Base-by-base conservation (phyloP, 2,797 vertebrate genomes). In the Channallabes apus region DNA sequence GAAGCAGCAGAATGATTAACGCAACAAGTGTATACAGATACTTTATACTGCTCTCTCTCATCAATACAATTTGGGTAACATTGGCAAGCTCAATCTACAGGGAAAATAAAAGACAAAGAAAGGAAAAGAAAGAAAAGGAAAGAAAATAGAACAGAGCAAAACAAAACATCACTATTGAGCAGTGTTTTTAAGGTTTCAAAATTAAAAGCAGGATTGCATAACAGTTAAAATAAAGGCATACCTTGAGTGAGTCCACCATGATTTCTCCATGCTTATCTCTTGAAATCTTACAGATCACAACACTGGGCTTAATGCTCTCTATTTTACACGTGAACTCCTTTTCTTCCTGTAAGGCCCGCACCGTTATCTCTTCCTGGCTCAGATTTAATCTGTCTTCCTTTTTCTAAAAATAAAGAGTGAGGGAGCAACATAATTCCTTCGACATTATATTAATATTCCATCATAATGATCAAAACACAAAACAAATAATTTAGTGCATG, bases 11-110 rank as follows among this genome's bases (percentile, higher is more conserved):
- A 81, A 89, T 15, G 22, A 87, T 46, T 62, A 88, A 83, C 4
- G 18, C 62, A 0, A n/a, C 61, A 41, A 89, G n/a, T 14, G 61
- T 38, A 62, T 32, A 87, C 1, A 58, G 61, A 68, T 69, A 85
- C 0, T 38, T 17, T 7, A 9, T 4, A 84, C 0, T 0, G 67
- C 0, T n/a, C 0, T 0, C 7, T 0, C 80, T 1, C 0, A 93
- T 87, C 6, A 90, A 71, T 0, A 94, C 83, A 15, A 22, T 88
- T 27, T 87, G 20, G 0, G 12, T 81, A 71, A 90, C 71, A 22
- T 91, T 86, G 84, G 97, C 97, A 86, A 96, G 85, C 18, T n/a
- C 91, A 84, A 99, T 95, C 97, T 99, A 87, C 69, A 46, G 46
- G 41, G 41, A 46, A 8, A 46, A 46, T 9, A 46, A 46, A 46